A percentile compares a stretch with the other conserved stretches of the same genome.
These are phyloP conservation scores for Lepus townsendii DNA, from an alignment of 2,797 vertebrate species.

Conservation along the genomic window DNA sequence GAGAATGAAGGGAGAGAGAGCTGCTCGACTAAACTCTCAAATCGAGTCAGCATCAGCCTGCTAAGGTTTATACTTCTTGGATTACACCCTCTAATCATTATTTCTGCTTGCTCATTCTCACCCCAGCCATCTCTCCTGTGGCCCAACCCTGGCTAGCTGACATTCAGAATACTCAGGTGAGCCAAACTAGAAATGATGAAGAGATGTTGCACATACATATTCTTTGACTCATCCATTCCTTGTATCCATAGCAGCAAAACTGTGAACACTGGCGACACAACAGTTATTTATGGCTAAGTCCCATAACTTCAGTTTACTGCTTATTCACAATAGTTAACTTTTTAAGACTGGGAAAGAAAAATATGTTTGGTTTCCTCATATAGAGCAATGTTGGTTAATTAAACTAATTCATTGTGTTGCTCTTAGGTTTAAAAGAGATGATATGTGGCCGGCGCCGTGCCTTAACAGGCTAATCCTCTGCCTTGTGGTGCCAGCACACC, in stretches of 20 bases:
- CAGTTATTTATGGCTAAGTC: not conserved
- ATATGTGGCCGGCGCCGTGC: not conserved
- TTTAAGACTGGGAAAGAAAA: not conserved
- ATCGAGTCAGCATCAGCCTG: not conserved
- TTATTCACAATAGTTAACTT: not conserved
- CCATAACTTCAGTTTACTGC: not conserved
- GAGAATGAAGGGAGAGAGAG: slow-evolving; percentile 16
- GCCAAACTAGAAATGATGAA: slow-evolving; percentile 34
- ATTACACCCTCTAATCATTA: slow-evolving; percentile 11
- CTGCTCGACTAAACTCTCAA: not conserved
- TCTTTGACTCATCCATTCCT: slow-evolving; percentile 63
- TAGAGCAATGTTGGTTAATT: not conserved
- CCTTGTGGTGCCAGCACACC: no score
- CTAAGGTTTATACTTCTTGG: not conserved
- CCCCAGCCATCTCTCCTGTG: not conserved
- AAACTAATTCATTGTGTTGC: not conserved
- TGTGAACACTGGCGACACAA: not conserved
- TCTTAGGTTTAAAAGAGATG: not conserved
- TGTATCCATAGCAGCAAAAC: not conserved
- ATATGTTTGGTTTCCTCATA: not conserved
- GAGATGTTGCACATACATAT: not conserved
- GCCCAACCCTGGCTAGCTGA: slow-evolving; percentile 32
- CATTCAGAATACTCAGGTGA: slow-evolving; percentile 38
- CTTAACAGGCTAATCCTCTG: no score
- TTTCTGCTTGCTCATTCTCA: slow-evolving; percentile 59